Base-by-base conservation (phyloP, 2,888 invertebrate genomes). In the Agonopterix subpropinquella region DNA sequence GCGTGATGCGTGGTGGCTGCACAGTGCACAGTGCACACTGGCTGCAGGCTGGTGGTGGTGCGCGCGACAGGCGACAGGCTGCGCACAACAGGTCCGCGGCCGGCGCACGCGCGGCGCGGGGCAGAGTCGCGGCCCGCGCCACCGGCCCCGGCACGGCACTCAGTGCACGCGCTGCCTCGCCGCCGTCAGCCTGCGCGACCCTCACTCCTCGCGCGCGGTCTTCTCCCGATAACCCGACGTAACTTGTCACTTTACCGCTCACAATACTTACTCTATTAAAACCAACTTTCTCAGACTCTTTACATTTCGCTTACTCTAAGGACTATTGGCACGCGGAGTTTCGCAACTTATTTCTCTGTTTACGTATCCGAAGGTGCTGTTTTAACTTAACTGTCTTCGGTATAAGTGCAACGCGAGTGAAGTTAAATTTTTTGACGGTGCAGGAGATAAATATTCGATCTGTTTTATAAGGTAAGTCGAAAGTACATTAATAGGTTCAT, bases 151-250 rank as follows among this genome's bases (percentile, higher is more conserved):
- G 63, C 62, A 67, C 62, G 60, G 64, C 75, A 70, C 74, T 84
- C 85, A 85, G 86, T 85, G 77, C 79, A 73, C 81, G 83, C 82
- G 84, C 78, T 72, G 84, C 80, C 78, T 76, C 64, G 80, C 80
- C 73, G 79, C 76, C 75, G 79, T 70, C 71, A 77, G 71, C 77
- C 70, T 77, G 81, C 77, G 73, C 67, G 70, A 63, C 67, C 65
- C 68, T 62, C 56, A 55, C 62, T 59, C 53, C 64, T 61, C 61
- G 56, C 55, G 43, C 67, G 58, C 64, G 56, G 64, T 55, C 67
- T 54, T 57, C 56, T 57, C 56, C 53, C 55, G 53, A 55, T 52
- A 51, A 48, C 43, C 42, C 42, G 28, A 28, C 36, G 44, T 36
- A 46, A 51, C 48, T 50, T 39, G 10, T n/a, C 39, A 39, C 5